Conservation (phyloP, 2,113 vertebrate species). For the Echinops telfairi region DNA sequence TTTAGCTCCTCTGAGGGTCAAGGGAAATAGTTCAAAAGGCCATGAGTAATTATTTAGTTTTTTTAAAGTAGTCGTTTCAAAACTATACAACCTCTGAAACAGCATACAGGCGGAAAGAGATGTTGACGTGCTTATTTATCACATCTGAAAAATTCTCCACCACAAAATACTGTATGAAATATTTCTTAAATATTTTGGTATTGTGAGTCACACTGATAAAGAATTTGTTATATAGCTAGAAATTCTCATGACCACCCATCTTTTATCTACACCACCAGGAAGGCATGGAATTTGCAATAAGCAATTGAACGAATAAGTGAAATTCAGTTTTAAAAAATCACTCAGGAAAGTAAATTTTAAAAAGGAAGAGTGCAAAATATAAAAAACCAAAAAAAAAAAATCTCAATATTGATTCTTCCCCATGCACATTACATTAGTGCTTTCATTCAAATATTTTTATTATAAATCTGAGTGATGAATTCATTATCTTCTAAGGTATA, state of each 20-base stretch:
- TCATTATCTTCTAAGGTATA: background rate
- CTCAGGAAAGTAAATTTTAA: slow-evolving; percentile 22
- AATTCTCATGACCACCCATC: too few species aligned
- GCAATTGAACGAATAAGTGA: background rate
- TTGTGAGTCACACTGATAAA: background rate
- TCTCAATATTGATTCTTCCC: background rate
- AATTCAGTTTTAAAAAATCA: background rate
- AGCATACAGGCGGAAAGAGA: background rate
- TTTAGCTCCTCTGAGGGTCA: background rate
- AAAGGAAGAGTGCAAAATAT: background rate
- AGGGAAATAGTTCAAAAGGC: background rate
- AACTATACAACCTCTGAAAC: background rate
- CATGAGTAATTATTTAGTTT: background rate
- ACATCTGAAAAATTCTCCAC: background rate
- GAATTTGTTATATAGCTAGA: background rate
- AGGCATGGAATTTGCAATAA: background rate
- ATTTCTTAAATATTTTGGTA: background rate
- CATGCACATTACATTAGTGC: background rate
- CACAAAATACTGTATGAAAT: background rate
- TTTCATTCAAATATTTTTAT: background rate
- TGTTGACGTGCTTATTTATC: background rate
- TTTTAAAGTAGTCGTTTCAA: background rate
- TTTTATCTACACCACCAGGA: background rate
- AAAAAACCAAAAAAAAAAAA: background rate
- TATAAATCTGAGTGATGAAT: background rate